Evolutionary conservation across 2,797 vertebrate species (phyloP).

Genomic region (Thripadectes ignobilis): DNA sequence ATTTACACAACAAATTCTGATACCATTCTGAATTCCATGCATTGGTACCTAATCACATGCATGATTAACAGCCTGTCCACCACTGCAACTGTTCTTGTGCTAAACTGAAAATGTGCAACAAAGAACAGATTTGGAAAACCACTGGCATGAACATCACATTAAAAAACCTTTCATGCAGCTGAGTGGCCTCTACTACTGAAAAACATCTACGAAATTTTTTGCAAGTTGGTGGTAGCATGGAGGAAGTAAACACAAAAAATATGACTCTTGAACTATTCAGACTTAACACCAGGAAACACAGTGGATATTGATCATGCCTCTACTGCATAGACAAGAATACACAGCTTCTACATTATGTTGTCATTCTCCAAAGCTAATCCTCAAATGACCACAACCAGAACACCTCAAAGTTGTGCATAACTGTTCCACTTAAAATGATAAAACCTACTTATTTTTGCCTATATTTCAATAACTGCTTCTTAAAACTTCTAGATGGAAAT

Average conservation of each 20-base stretch:
- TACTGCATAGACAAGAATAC: background rate
- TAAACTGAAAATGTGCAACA: background rate
- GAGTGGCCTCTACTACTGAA: background rate
- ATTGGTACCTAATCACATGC: background rate
- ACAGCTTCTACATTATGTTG: background rate
- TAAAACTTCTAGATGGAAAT: background rate
- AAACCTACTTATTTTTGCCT: background rate
- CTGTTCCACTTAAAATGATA: background rate
- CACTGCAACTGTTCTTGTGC: background rate
- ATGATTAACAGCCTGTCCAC: background rate
- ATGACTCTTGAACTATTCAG: background rate
- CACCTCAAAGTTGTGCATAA: background rate
- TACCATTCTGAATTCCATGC: background rate
- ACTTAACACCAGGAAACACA: background rate
- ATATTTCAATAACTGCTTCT: background rate
- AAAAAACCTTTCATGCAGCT: background rate
- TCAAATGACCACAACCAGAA: background rate
- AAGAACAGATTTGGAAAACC: background rate
- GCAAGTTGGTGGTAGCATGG: background rate
- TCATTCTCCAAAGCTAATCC: background rate
- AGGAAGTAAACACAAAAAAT: background rate
- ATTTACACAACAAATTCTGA: background rate
- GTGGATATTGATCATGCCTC: background rate
- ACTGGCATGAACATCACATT: background rate
- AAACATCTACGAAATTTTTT: background rate